phyloP scores from a whole-genome alignment of 2,113 vertebrate genomes.

The Tachysurus vachellii region DNA sequence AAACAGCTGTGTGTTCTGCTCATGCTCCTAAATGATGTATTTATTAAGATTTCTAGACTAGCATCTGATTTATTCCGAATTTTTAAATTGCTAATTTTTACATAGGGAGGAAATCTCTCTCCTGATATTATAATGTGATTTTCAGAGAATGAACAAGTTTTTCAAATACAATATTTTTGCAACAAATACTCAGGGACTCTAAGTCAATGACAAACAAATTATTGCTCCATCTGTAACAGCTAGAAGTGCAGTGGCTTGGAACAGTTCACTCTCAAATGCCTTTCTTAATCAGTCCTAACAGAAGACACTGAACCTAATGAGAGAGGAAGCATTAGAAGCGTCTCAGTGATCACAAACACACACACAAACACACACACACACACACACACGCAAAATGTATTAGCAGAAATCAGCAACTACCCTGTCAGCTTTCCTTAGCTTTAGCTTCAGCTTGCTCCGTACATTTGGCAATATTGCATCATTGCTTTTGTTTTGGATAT shows the following conservation, averaged over 20 bases:
- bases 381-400: slow-evolving; percentile 20
- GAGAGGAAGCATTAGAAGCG: slow-evolving; percentile 10
- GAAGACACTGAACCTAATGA: slow-evolving; percentile 9
- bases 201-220: not conserved
- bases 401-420: slow-evolving; percentile 34
- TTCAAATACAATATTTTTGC: not conserved
- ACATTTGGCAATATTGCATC: slow-evolving; percentile 25
- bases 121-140: not conserved
- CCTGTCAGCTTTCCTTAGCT: slow-evolving; percentile 13
- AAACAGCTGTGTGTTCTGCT: not conserved
- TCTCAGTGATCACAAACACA: slow-evolving; percentile 21
- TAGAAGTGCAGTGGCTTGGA: not conserved
- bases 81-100: not conserved
- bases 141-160: not conserved
- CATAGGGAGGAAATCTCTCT: not conserved
- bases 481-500: slow-evolving; percentile 9
- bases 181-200: not conserved
- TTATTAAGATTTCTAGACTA: not conserved
- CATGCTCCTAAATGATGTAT: not conserved
- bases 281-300: slow-evolving; percentile 28
- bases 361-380: not conserved
- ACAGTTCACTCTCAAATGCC: slow-evolving; percentile 13
- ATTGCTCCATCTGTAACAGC: slow-evolving; percentile 2
- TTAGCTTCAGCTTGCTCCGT: slow-evolving; percentile 1
- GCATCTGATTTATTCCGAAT: not conserved